A percentile compares a stretch with the other conserved stretches of the same genome.
Conservation (phyloP, 2,797 vertebrate species). For the Peromyscus attwateri region DNA sequence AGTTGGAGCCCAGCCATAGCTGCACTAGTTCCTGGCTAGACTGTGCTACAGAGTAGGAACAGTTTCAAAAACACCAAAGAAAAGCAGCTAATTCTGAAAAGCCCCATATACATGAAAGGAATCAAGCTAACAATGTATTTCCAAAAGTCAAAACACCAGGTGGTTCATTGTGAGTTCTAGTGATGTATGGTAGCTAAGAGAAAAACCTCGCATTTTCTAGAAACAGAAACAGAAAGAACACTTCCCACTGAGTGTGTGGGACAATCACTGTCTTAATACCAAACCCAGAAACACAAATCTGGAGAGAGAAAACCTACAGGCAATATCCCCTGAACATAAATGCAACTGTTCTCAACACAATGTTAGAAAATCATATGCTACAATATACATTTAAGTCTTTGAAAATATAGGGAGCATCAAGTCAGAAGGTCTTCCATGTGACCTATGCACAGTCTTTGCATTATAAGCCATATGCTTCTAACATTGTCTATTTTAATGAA, state of each 20-base stretch:
- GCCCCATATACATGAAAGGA: neutral
- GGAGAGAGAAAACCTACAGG: neutral
- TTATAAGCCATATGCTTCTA: neutral
- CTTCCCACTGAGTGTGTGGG: neutral
- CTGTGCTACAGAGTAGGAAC: neutral
- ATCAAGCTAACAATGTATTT: constrained; percentile 14
- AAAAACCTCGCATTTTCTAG: neutral
- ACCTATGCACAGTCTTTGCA: neutral
- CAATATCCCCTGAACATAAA: neutral
- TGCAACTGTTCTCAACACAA: neutral
- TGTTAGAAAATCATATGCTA: neutral
- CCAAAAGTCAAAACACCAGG: neutral
- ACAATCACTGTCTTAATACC: neutral
- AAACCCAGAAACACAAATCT: constrained; percentile 31
- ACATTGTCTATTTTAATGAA: neutral
- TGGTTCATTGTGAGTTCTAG: neutral
- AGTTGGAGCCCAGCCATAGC: neutral
- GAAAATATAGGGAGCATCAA: neutral
- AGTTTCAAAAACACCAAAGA: neutral
- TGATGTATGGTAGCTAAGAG: neutral
- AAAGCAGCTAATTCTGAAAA: constrained; percentile 13
- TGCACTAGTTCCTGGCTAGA: neutral
- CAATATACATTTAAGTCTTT: neutral
- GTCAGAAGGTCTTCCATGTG: neutral
- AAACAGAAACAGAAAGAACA: neutral